Evolutionary conservation across 2,113 vertebrate genomes (phyloP).

Genomic region (Colossoma macropomum): DNA sequence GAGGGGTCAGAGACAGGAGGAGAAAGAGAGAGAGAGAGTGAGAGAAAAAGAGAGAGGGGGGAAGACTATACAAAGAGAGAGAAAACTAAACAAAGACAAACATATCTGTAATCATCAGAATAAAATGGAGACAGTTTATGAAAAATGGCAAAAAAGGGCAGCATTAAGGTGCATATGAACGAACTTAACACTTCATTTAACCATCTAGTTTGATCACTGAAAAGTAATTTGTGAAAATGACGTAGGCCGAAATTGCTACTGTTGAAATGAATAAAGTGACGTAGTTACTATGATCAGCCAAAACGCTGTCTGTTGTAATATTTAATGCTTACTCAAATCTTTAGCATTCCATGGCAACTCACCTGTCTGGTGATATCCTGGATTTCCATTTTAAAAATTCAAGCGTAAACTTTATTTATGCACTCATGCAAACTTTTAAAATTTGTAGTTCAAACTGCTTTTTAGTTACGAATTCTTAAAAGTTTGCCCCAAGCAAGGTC

Average conservation of each 20-base stretch:
- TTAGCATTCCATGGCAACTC: no score
- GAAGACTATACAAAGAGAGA: slow-evolving; percentile 39
- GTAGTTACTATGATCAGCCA: background rate
- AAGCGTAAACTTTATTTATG: background rate
- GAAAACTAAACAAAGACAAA: slow-evolving; percentile 49
- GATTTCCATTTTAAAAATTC: background rate
- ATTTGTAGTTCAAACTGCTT: no score
- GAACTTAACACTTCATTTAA: background rate
- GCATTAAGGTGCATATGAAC: background rate
- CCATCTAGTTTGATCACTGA: background rate
- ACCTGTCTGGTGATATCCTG: background rate
- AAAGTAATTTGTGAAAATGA: no score
- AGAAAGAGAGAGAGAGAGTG: slow-evolving; percentile 26
- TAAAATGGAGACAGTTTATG: slow-evolving; percentile 30
- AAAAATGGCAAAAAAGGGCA: background rate
- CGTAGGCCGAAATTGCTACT: background rate
- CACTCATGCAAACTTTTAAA: no score
- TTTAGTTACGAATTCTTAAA: no score
- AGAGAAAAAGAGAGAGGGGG: slow-evolving; percentile 21
- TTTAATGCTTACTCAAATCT: no score
- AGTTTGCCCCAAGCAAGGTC: no score
- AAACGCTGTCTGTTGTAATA: background rate
- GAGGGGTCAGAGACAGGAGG: slow-evolving; percentile 39
- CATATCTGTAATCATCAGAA: slow-evolving; percentile 23
- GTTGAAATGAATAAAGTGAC: background rate